phyloP scores from a whole-genome alignment of 2,113 vertebrate species.

The Odocoileus virginianus region DNA sequence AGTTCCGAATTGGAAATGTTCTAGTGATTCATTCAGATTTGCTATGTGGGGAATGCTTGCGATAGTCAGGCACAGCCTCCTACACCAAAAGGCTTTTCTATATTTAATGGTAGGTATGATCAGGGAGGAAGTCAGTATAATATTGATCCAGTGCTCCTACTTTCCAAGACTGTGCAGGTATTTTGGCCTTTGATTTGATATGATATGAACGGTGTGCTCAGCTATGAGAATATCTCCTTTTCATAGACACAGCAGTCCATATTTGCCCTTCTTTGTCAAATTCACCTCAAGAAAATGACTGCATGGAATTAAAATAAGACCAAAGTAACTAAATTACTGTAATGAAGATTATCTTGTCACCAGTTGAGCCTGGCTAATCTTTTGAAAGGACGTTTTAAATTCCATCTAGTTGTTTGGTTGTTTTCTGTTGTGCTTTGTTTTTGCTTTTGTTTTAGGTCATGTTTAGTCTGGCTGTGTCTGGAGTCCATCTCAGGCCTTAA shows the following conservation, averaged over 20 bases:
- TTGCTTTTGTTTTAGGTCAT: not conserved
- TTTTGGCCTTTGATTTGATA: conserved; percentile 12
- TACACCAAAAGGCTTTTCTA: not conserved
- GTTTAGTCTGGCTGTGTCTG: not conserved
- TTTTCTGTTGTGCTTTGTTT: not conserved
- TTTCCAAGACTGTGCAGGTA: not conserved
- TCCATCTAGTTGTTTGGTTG: not conserved
- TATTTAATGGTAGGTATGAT: not conserved
- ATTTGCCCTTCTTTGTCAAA: not conserved
- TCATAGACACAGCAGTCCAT: not conserved
- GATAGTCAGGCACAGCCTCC: not conserved
- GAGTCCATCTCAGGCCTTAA: not conserved
- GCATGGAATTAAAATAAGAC: not conserved
- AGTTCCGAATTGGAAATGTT: not conserved
- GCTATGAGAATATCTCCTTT: not conserved
- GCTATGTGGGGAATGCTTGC: not conserved
- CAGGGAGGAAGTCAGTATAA: not conserved
- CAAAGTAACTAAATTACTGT: not conserved
- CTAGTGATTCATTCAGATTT: conserved; percentile 4
- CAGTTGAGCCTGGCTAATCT: not conserved
- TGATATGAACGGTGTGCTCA: not conserved
- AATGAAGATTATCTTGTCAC: not conserved
- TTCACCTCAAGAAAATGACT: not conserved
- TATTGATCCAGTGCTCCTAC: not conserved
- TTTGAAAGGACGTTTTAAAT: not conserved